Evolutionary conservation across 2,113 vertebrate genomes (phyloP).

Genomic region (Percopsis transmontana): DNA sequence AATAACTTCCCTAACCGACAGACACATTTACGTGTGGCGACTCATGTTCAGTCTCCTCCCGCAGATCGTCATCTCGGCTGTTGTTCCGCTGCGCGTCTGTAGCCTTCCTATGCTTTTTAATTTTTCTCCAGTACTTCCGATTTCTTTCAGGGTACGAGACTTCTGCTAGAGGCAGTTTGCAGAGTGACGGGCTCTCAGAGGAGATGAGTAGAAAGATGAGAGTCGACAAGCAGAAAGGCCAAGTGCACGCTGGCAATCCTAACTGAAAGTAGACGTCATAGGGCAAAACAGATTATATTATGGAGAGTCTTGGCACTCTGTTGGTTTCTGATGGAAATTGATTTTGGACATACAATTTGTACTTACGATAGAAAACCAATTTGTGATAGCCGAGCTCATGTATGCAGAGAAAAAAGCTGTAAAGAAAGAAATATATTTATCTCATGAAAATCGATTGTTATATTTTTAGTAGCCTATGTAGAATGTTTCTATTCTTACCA

Average conservation of each 20-base stretch:
- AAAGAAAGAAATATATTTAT: constrained; percentile 21
- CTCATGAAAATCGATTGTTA: background rate
- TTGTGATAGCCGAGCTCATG: constrained; percentile 71
- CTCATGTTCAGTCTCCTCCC: background rate
- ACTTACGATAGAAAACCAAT: constrained; percentile 79
- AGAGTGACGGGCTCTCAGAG: constrained; percentile 75
- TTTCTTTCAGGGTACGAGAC: constrained; percentile 85
- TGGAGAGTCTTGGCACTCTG: constrained; percentile 15
- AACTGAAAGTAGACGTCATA: constrained; percentile 68
- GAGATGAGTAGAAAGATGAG: constrained; percentile 84
- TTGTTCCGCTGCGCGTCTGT: constrained; percentile 27
- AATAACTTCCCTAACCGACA: background rate
- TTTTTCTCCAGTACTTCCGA: constrained; percentile 63
- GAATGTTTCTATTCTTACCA: constrained; percentile 63
- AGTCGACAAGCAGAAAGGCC: constrained; percentile 85
- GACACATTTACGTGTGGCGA: background rate
- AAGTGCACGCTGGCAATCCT: constrained; percentile 82
- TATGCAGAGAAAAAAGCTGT: constrained; percentile 81
- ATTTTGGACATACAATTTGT: background rate
- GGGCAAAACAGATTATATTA: constrained; percentile 23
- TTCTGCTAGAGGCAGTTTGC: constrained; percentile 78
- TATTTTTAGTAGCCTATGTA: background rate
- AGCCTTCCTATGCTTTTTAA: constrained; percentile 29
- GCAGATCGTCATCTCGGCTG: constrained; percentile 10
- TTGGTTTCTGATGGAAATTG: constrained; percentile 3